Conservation (phyloP, 2,888 invertebrate species). For the Epiblema foenella region DNA sequence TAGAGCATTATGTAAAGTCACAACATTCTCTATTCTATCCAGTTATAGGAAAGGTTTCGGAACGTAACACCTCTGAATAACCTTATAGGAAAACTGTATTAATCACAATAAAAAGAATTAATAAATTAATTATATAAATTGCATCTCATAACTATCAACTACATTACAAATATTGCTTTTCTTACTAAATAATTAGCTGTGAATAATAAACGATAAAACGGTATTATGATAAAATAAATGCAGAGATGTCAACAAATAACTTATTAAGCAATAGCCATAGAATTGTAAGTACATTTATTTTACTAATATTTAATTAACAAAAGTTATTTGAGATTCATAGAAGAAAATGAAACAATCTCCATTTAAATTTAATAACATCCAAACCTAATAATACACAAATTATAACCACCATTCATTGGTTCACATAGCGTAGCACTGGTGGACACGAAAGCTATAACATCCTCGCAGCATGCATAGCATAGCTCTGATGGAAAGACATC, state of each 20-base stretch:
- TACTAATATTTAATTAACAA: not conserved
- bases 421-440: no score
- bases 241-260: not conserved
- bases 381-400: no score
- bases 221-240: constrained; percentile 1
- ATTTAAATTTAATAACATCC: not conserved
- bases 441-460: no score
- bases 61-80: not conserved
- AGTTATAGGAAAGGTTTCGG: no score
- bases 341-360: not conserved
- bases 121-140: not conserved
- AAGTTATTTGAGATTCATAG: constrained; percentile 2
- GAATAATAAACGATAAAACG: not conserved
- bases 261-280: not conserved
- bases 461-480: no score
- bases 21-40: no score
- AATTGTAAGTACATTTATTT: constrained; percentile 1
- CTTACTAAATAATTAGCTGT: not conserved
- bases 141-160: not conserved
- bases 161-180: constrained; percentile 2
- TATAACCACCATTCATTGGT: no score
- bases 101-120: constrained; percentile 10
- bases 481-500: no score
- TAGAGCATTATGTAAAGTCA: no score
- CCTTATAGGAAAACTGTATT: not conserved